Percentiles rank a stretch among this genome's conserved stretches.
These are phyloP conservation scores for Synanthedon andrenaeformis DNA, from an alignment of 2,888 invertebrate species.

Conservation along the genomic window DNA sequence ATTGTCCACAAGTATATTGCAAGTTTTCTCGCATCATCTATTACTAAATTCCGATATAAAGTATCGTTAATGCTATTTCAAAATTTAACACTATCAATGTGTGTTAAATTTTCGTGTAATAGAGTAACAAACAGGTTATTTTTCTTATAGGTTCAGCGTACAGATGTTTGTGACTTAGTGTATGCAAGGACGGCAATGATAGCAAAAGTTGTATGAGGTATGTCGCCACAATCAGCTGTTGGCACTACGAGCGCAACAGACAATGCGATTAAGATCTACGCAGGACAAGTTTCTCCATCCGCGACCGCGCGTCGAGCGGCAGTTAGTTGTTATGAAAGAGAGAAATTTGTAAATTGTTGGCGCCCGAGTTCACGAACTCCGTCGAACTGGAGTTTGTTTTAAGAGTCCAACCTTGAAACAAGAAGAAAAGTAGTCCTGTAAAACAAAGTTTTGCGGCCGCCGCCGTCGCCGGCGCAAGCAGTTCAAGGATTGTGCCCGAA, in stretches of 20 bases:
- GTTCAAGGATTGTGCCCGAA: conserved; percentile 72
- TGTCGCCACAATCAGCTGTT: conserved; percentile 66
- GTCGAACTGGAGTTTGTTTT: conserved; percentile 72
- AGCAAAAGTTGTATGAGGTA: conserved; percentile 51
- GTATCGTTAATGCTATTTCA: too few species aligned
- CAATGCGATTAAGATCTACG: conserved; percentile 73
- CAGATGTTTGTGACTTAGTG: too few species aligned
- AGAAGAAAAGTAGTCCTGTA: conserved; percentile 73
- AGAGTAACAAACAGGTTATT: too few species aligned
- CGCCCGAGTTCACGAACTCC: conserved; percentile 72
- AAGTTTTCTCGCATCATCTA: too few species aligned
- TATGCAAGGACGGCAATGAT: neutral
- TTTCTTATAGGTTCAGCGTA: too few species aligned
- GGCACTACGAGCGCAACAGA: conserved; percentile 67
- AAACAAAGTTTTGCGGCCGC: conserved; percentile 73
- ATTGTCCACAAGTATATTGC: too few species aligned
- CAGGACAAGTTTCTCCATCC: conserved; percentile 69
- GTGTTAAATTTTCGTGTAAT: too few species aligned
- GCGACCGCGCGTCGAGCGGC: conserved; percentile 67
- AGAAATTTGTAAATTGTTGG: conserved; percentile 74
- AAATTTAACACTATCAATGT: too few species aligned
- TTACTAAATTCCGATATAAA: too few species aligned
- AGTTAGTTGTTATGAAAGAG: conserved; percentile 73
- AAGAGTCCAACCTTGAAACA: conserved; percentile 73
- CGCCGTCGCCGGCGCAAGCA: conserved; percentile 69